These are phyloP conservation scores for Athrips mouffetella DNA, from an alignment of 2,888 invertebrate genomes.

Conservation along the genomic window DNA sequence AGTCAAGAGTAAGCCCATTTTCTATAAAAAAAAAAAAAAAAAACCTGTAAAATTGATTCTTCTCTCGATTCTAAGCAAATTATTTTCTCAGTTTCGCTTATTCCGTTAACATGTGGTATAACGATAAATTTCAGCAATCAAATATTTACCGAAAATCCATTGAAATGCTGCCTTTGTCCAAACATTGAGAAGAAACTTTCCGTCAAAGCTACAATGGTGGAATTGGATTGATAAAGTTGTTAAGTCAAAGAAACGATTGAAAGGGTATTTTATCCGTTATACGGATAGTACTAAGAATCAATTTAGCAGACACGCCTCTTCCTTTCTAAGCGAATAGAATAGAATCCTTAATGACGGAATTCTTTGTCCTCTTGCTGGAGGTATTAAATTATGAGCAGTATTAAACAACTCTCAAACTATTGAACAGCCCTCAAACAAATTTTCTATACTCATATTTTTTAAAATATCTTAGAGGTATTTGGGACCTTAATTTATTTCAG, in stretches of 20 bases:
- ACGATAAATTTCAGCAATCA: no score
- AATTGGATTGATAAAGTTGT: not conserved
- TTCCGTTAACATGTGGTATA: no score
- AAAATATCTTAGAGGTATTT: not conserved
- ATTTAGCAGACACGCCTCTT: slow-evolving; percentile 3
- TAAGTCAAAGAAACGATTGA: slow-evolving; percentile 4
- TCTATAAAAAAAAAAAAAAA: no score
- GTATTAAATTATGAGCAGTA: slow-evolving; percentile 7
- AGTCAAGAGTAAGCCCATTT: no score
- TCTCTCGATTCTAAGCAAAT: no score
- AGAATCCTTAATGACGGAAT: slow-evolving; percentile 10
- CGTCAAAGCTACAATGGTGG: no score
- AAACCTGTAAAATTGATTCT: no score
- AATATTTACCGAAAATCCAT: no score
- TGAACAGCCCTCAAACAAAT: not conserved
- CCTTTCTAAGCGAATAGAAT: slow-evolving; percentile 6
- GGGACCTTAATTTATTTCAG: not conserved
- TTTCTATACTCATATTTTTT: not conserved
- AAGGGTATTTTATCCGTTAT: slow-evolving; percentile 2
- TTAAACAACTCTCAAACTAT: not conserved
- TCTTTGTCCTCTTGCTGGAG: not conserved
- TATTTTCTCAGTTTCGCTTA: no score
- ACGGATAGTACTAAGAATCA: not conserved
- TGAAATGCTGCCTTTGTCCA: no score
- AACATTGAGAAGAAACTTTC: no score